Evolutionary conservation across 2,113 vertebrate genomes (phyloP).

Genomic region (Diadophis punctatus): DNA sequence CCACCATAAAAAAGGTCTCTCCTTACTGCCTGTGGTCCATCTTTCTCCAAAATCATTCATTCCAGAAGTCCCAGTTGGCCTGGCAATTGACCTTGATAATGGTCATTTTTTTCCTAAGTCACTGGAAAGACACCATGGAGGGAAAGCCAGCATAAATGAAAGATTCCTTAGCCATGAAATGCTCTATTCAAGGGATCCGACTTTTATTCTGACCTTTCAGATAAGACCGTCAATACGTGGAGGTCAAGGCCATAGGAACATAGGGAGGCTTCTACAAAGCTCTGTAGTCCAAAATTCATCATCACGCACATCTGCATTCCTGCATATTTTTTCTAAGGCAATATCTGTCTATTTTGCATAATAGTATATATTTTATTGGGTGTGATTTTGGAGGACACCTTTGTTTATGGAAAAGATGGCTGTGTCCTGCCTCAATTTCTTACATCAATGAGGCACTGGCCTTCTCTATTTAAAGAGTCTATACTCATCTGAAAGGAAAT

Average conservation of each 20-base stretch:
- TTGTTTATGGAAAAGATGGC: background rate
- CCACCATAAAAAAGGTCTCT: background rate
- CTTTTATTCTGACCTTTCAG: background rate
- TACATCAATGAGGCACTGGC: background rate
- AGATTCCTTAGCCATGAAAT: background rate
- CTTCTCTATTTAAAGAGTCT: background rate
- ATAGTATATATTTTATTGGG: background rate
- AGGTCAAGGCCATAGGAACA: background rate
- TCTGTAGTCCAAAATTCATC: background rate
- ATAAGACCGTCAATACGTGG: background rate
- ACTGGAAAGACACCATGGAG: background rate
- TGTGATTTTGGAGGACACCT: background rate
- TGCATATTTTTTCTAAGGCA: background rate
- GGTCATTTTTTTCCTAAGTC: background rate
- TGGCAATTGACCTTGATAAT: background rate
- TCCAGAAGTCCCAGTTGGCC: background rate
- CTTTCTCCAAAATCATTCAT: background rate
- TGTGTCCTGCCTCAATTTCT: background rate
- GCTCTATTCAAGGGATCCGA: background rate
- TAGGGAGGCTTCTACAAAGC: background rate
- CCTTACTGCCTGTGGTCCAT: background rate
- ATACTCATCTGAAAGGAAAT: background rate
- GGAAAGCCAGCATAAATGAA: background rate
- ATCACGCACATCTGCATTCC: background rate
- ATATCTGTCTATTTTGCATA: background rate